Evolutionary conservation across 1,140 invertebrate species (phyloP).

Genomic region (Hormaphis cornu): DNA sequence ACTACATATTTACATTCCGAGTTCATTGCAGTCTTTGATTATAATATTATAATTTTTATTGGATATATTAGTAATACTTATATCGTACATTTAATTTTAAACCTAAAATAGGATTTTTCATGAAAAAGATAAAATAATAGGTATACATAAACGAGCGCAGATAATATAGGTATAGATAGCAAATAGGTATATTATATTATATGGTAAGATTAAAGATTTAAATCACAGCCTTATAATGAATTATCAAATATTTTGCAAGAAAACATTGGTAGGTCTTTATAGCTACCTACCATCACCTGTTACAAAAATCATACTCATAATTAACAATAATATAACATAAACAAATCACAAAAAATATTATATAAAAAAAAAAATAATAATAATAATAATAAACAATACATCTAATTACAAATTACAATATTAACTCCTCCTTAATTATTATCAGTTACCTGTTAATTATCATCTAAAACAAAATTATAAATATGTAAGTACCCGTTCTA

Average conservation of each 20-base stretch:
- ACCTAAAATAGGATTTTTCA: background rate
- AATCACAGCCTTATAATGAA: constrained; percentile 28
- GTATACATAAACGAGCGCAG: constrained; percentile 1
- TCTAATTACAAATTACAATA: too few relatives aligned
- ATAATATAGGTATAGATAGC: background rate
- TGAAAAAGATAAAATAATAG: background rate
- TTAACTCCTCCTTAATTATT: too few relatives aligned
- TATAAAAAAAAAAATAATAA: background rate
- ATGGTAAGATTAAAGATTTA: constrained; percentile 25
- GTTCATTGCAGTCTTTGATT: background rate
- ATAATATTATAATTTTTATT: background rate
- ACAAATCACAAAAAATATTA: background rate
- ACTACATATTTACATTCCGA: background rate
- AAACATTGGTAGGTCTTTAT: too few relatives aligned
- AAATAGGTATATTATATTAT: background rate
- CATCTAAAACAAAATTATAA: too few relatives aligned
- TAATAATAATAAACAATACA: background rate
- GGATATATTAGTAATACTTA: background rate
- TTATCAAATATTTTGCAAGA: constrained; percentile 11
- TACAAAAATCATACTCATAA: background rate
- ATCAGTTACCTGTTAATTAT: too few relatives aligned
- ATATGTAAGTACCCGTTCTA: too few relatives aligned
- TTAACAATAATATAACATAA: constrained; percentile 6
- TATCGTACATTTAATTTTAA: background rate
- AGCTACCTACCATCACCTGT: too few relatives aligned